Evolutionary conservation across 2,888 invertebrate species (phyloP), one percentile per base, ranked within the genome.

Genomic region (Argyresthia albistria): DNA sequence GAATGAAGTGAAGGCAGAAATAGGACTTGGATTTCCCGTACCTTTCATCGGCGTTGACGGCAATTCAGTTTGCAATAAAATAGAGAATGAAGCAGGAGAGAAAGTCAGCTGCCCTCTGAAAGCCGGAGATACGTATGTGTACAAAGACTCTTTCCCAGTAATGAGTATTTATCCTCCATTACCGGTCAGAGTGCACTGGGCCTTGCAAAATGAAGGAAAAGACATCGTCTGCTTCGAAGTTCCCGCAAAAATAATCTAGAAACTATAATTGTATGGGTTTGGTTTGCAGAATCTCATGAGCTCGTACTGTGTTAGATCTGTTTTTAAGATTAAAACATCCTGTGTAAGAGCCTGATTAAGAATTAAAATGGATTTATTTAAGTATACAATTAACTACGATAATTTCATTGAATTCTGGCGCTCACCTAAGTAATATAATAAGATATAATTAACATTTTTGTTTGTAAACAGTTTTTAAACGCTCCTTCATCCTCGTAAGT

Each of bases 41-140:
- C 95, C 95, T 0, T 95, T 95, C 69, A 66, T 93, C 9, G 95
- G 95, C 8, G 93, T 94, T 11, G 93, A 95, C 67, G 92, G 92
- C 10, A 82, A 78, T 25, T 88, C 90, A 51, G 91, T 94, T 36
- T 95, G 95, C 63, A 80, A 87, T 16, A 89, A 91, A 59, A 75
- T 95, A 49, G 91, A 74, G 58, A 71, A 69, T 0, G 78, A 77
- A 53, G 88, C 89, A 55, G 93, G 91, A 0, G 82, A 80, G 52
- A 89, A 90, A 63, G 89, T 88, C 1, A 70, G 88, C 1, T 95
- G 95, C 57, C 93, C 95, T 0, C 75, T 95, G 47, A 89, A 91
- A 62, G 90, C 90, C 7, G 93, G 91, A 46, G 82, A 83, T 55
- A 89, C 89, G 12, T 95, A 95, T 65, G 58, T 89, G 8, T 95